These are phyloP conservation scores for Noctilio leporinus DNA, from an alignment of 2,113 vertebrate species.

Conservation along the genomic window DNA sequence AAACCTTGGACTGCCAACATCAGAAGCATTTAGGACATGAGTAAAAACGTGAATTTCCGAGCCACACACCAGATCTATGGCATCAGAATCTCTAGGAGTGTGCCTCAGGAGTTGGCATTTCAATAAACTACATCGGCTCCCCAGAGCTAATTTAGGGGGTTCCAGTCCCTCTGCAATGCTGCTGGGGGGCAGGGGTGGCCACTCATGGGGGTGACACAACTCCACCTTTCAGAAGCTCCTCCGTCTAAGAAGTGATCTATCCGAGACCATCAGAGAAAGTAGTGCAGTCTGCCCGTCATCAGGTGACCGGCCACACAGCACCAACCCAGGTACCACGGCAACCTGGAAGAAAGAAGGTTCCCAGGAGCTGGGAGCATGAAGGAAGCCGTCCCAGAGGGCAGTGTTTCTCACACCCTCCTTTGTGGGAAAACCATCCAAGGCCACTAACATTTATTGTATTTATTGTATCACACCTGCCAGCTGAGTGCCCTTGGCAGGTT, in stretches of 20 bases:
- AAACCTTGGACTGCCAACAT: neutral
- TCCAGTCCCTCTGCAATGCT: neutral
- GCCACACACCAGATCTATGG: neutral
- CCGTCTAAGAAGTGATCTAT: neutral
- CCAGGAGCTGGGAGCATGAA: accelerated
- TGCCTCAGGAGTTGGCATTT: neutral
- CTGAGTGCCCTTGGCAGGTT: neutral
- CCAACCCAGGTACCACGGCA: neutral
- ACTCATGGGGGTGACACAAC: no score
- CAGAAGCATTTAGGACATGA: neutral
- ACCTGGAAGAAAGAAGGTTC: neutral
- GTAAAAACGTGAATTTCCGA: neutral
- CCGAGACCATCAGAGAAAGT: neutral
- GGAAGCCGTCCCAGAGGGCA: neutral
- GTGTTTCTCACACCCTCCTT: neutral
- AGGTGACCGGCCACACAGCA: accelerated
- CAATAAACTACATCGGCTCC: neutral
- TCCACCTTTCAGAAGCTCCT: neutral
- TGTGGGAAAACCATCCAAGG: neutral
- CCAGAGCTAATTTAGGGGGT: no score
- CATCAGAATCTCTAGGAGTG: neutral
- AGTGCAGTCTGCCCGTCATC: accelerated
- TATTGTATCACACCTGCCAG: accelerated
- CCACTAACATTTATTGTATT: no score
- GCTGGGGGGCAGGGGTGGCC: no score